A percentile compares a stretch with the other conserved stretches of the same genome.
These are phyloP conservation scores for Drosophila mimetica DNA, from an alignment of 2,888 invertebrate genomes.

Conservation along the genomic window DNA sequence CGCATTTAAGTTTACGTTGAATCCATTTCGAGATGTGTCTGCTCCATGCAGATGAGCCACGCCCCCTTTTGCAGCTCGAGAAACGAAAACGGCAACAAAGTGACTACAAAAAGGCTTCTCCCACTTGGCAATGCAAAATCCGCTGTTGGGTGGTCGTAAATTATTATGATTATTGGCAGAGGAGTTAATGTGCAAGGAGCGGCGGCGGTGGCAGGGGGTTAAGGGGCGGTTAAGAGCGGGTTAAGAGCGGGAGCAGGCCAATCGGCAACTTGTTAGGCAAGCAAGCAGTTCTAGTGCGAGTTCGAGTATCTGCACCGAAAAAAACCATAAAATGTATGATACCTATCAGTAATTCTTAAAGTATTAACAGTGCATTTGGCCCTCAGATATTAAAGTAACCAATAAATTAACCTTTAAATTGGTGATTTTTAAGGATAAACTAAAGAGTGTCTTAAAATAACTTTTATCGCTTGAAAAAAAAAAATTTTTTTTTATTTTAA, in stretches of 20 bases:
- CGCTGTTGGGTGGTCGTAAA: slow-evolving; percentile 70
- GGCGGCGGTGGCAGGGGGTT: slow-evolving; percentile 9
- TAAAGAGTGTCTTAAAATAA: too few relatives aligned
- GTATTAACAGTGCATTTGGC: too few relatives aligned
- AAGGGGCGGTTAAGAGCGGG: slow-evolving; percentile 7
- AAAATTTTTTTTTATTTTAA: too few relatives aligned
- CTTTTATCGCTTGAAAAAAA: too few relatives aligned
- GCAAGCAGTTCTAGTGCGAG: slow-evolving; percentile 7
- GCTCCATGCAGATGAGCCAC: slow-evolving; percentile 32
- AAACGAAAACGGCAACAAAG: slow-evolving; percentile 58
- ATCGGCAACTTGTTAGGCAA: slow-evolving; percentile 72
- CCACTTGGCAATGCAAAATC: slow-evolving; percentile 26
- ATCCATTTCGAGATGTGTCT: slow-evolving; percentile 33
- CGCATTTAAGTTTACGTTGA: slow-evolving; percentile 16
- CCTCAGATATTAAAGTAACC: too few relatives aligned
- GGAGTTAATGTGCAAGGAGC: slow-evolving; percentile 70
- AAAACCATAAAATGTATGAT: background rate
- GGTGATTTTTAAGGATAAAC: too few relatives aligned
- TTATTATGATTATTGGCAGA: slow-evolving; percentile 75
- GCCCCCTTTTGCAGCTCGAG: slow-evolving; percentile 21
- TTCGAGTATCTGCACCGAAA: background rate
- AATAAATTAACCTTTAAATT: too few relatives aligned
- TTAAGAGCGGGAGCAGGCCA: slow-evolving; percentile 50
- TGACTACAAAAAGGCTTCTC: slow-evolving; percentile 64
- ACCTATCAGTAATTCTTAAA: too few relatives aligned